Base-by-base conservation (phyloP, 2,888 invertebrate genomes). In the Cataglyphis livida region DNA sequence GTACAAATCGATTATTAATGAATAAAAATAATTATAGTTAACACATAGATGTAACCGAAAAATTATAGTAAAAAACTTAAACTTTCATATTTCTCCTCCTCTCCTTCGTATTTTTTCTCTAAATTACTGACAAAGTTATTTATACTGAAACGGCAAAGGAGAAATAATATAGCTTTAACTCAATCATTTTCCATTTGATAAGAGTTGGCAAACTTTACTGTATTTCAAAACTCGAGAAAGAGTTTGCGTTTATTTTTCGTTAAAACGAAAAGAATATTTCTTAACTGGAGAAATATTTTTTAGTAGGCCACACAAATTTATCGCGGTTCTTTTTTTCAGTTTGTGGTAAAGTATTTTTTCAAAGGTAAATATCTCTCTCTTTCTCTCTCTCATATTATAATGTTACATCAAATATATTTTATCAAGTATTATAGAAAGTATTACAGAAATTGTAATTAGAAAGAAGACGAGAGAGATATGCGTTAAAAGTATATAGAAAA, bases 251-350 rank as follows among this genome's bases (percentile, higher is more conserved):
- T n/a, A 51, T 54, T 15, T 70, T 25, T 18, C 35, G 54, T 35
- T 25, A 25, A 71, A 38, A 18, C 21, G 32, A 25, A 10, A 25
- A 10, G 35, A 54, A 3, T 25, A 54, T 70, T 70, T 70, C 35
- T 25, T 35, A 65, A 64, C 51, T 35, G 32, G 12, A 28, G 15
- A 10, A 25, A 35, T 28, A 38, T 64, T 64, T 38, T 10, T 64
- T 7, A 21, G 21, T 12, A 10, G 41, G 18, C 41, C 61, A 18
- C 21, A 51, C 1, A 65, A 73, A 71, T 86, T 86, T 83, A 86
- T 84, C 81, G 65, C 76, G 85, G 74, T 85, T 48, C 41, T 83
- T 70, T 35, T 81, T 81, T 79, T 79, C 59, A 73, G 82, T 83
- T 59, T 84, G 73, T 38, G 51, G 76, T 54, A 32, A 61, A 44